Evolutionary conservation across 2,113 vertebrate genomes (phyloP).

Genomic region (Gadus macrocephalus): DNA sequence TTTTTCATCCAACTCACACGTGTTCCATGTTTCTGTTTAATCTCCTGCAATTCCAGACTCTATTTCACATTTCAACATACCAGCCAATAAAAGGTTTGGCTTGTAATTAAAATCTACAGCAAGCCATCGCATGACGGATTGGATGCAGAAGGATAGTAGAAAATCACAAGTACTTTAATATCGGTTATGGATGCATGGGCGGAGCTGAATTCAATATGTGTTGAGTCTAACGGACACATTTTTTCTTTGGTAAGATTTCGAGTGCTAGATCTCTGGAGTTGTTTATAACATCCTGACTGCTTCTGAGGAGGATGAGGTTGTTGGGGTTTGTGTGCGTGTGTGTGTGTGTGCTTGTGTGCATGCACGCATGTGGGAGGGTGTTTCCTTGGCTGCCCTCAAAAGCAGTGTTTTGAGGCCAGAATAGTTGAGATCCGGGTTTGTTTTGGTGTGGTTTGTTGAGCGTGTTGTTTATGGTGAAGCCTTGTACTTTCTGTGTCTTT

Average conservation of each 20-base stretch:
- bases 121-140: constrained; percentile 50
- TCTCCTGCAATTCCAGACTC: constrained; percentile 54
- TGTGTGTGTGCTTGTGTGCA: too few species aligned
- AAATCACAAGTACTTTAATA: constrained; percentile 62
- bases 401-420: constrained; percentile 22
- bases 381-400: constrained; percentile 39
- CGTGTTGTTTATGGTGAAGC: constrained; percentile 74
- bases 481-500: constrained; percentile 69
- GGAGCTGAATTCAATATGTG: constrained; percentile 29
- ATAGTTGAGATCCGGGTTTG: constrained; percentile 59
- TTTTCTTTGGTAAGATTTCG: constrained; percentile 37
- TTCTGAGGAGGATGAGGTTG: constrained; percentile 22
- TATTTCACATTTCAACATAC: constrained; percentile 67
- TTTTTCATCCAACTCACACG: constrained; percentile 54
- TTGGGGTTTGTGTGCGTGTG: too few species aligned
- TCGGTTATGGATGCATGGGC: constrained; percentile 58
- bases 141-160: constrained; percentile 44
- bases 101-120: constrained; percentile 69
- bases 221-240: constrained; percentile 19
- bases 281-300: constrained; percentile 40
- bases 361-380: not conserved
- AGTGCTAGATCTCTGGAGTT: constrained; percentile 23
- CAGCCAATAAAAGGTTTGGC: constrained; percentile 64
- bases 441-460: constrained; percentile 74
- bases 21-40: constrained; percentile 57